Percentiles rank a stretch among this genome's conserved stretches.
Evolutionary conservation across 92 coral and sea anemone genomes (phyloP).

Genomic region (Ricordea florida): DNA sequence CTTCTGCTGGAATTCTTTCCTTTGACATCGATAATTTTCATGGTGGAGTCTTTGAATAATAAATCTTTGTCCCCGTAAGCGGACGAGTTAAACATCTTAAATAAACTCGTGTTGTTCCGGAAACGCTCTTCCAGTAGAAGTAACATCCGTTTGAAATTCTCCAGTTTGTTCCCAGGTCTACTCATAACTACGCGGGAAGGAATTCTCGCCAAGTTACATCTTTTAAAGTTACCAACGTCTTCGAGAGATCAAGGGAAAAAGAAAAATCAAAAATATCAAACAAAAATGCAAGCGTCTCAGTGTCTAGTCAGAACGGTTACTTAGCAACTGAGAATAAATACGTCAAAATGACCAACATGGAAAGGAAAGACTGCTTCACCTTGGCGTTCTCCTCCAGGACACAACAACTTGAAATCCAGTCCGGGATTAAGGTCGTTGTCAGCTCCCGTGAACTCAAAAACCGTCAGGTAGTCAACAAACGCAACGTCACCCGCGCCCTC

Average conservation of each 20-base stretch:
- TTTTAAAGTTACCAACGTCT: slow-evolving; percentile 58
- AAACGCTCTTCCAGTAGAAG: slow-evolving; percentile 37
- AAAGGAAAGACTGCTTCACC: too few species aligned
- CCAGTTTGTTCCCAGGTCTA: slow-evolving; percentile 5
- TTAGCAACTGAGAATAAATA: too few species aligned
- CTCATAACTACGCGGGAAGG: slow-evolving; percentile 72
- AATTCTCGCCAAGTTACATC: slow-evolving; percentile 67
- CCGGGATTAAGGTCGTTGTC: slow-evolving; percentile 66
- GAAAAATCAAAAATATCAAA: not conserved
- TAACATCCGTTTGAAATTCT: slow-evolving; percentile 16
- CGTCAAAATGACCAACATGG: too few species aligned
- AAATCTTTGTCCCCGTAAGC: slow-evolving; percentile 41
- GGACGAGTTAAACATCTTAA: slow-evolving; percentile 50
- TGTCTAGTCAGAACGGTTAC: not conserved
- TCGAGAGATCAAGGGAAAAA: not conserved
- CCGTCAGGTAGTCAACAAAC: slow-evolving; percentile 66
- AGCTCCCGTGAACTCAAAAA: slow-evolving; percentile 56
- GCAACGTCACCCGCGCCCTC: slow-evolving; percentile 56
- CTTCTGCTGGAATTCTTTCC: slow-evolving; percentile 50
- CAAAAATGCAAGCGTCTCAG: not conserved
- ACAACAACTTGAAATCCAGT: slow-evolving; percentile 48
- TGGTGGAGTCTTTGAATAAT: slow-evolving; percentile 53
- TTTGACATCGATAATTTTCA: slow-evolving; percentile 40
- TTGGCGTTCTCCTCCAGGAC: slow-evolving; percentile 48
- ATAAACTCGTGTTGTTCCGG: slow-evolving; percentile 1